phyloP scores from a whole-genome alignment of 2,888 invertebrate species.

The Dynastes maya region DNA sequence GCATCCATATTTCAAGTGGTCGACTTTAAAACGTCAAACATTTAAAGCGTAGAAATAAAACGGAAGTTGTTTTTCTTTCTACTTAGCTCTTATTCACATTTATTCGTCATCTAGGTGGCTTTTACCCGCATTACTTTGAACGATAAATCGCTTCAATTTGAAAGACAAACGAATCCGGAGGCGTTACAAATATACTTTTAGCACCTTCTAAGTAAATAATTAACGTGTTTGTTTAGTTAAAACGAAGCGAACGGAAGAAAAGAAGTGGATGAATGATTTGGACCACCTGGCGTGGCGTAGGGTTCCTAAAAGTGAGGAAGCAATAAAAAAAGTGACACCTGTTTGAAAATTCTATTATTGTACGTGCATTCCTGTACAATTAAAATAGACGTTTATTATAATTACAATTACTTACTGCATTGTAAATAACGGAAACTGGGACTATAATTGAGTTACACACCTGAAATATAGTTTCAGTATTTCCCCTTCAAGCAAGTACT shows the following conservation, averaged over 20 bases:
- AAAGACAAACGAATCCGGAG: conserved; percentile 43
- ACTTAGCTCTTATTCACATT: conserved; percentile 44
- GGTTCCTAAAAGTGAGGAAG: conserved; percentile 23
- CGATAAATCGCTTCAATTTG: conserved; percentile 33
- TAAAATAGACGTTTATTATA: conserved; percentile 30
- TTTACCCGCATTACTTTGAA: conserved; percentile 37
- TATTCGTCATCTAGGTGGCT: conserved; percentile 41
- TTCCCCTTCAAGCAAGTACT: background rate
- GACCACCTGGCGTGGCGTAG: conserved; percentile 41
- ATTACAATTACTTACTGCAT: conserved; percentile 33
- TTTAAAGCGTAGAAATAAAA: conserved; percentile 28
- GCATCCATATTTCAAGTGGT: conserved; percentile 23
- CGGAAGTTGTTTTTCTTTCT: conserved; percentile 44
- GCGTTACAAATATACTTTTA: conserved; percentile 43
- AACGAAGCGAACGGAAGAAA: conserved; percentile 9
- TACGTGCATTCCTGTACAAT: conserved; percentile 14
- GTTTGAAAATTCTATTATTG: conserved; percentile 25
- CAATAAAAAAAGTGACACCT: conserved; percentile 43
- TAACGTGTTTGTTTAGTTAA: conserved; percentile 42
- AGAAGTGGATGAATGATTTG: conserved; percentile 28
- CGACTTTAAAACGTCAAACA: conserved; percentile 37
- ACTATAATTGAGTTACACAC: background rate
- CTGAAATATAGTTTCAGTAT: background rate
- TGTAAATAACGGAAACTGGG: conserved; percentile 17
- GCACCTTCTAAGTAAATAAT: conserved; percentile 43